phyloP scores from a whole-genome alignment of 2,113 vertebrate genomes.

The Triplophysa tibetana region DNA sequence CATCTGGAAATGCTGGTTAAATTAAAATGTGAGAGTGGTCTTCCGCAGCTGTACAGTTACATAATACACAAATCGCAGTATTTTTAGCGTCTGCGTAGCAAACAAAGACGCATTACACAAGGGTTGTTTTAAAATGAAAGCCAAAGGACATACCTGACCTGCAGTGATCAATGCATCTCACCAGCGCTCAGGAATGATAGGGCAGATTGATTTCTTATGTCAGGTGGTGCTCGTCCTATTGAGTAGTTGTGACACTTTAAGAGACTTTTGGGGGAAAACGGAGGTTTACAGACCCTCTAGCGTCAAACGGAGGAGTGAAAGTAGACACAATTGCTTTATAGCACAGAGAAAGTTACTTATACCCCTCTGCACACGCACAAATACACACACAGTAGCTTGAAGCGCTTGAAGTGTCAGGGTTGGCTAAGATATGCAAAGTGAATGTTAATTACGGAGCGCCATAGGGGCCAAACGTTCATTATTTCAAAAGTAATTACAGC shows the following conservation, averaged over 20 bases:
- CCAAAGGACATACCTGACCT: not conserved
- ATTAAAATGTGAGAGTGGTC: no score
- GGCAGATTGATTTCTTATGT: constrained; percentile 22
- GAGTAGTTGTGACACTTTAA: constrained; percentile 20
- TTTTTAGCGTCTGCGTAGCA: no score
- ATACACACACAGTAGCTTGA: constrained; percentile 9
- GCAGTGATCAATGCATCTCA: not conserved
- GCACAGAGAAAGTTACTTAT: not conserved
- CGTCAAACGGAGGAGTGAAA: not conserved
- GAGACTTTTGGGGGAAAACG: not conserved
- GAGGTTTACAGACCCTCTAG: constrained; percentile 1
- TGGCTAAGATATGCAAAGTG: constrained; percentile 60
- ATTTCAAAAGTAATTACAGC: constrained; percentile 72
- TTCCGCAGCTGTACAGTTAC: no score
- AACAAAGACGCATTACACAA: no score
- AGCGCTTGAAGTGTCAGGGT: constrained; percentile 35
- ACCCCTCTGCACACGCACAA: constrained; percentile 7
- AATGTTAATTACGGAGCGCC: constrained; percentile 69
- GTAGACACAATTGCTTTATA: constrained; percentile 10
- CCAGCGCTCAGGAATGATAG: not conserved
- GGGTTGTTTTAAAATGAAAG: not conserved
- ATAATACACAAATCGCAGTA: no score
- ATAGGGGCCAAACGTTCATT: constrained; percentile 68
- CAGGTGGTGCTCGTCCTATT: not conserved
- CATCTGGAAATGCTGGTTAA: no score